Evolutionary conservation across 2,797 vertebrate species (phyloP), one percentile per base, ranked within the genome.

Genomic region (Crenuchus spilurus): DNA sequence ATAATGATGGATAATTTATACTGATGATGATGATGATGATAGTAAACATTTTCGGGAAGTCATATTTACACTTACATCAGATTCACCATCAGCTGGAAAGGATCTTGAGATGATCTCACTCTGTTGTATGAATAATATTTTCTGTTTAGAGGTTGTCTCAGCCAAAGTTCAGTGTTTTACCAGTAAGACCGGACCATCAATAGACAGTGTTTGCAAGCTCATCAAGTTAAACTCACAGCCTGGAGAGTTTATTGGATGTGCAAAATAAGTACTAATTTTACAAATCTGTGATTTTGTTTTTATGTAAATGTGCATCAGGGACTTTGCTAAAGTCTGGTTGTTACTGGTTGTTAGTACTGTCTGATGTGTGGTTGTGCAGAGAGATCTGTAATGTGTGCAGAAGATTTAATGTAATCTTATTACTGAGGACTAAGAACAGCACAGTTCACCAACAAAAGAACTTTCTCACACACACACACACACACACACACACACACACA

Each of bases 381-480:
- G n/a, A 10, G 20, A 0, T 24, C 48, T 49, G 5, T 24, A 24
- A 49, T 49, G 7, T 49, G 18, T 20, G 46, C 44, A 48, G 44
- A 22, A 3, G 46, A 49, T 49, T 49, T 49, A 49, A 49, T 49
- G 46, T 49, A 49, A 49, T 49, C 46, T 49, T 49, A 49, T 49
- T 49, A 49, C 46, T 3, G 20, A 49, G 46, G 46, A 49, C 46
- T 49, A 49, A 49, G 46, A 49, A 49, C 46, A 49, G 46, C 46
- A 20, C 46, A 22, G 46, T 49, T 49, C 46, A 22, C 46, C 46
- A 22, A 22, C 46, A 49, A 49, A 22, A 9, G 7, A 20, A 48
- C 42, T 16, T 42, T 26, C 41, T 6, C 24, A 18, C 24, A 35
- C 31, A 46, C 60, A 65, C 61, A 46, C 51, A 30, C 72, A 58